These are phyloP conservation scores for Anoplophora glabripennis DNA, from an alignment of 1,140 invertebrate species.

Conservation along the genomic window DNA sequence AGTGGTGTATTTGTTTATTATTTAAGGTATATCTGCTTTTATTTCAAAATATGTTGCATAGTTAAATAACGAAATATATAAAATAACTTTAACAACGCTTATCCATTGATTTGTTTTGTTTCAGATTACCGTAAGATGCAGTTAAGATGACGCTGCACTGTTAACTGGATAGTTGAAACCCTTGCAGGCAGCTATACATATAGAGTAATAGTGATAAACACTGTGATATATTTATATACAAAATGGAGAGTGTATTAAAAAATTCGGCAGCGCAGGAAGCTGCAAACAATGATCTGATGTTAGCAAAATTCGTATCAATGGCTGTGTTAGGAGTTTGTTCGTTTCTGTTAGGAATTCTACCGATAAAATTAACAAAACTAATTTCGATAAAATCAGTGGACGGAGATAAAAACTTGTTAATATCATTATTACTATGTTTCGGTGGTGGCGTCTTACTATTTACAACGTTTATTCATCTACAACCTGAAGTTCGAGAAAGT, in stretches of 20 bases:
- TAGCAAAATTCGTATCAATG: constrained; percentile 70
- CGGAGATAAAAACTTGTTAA: constrained; percentile 51
- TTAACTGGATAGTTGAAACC: too few species aligned
- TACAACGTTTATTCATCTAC: constrained; percentile 73
- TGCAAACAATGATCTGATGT: constrained; percentile 36
- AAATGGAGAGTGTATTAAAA: constrained; percentile 16
- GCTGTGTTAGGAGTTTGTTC: constrained; percentile 64
- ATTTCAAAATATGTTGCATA: too few species aligned
- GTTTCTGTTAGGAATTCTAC: constrained; percentile 66
- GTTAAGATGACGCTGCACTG: too few species aligned
- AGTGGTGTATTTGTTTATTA: neutral
- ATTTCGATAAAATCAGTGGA: constrained; percentile 43
- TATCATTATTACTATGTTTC: constrained; percentile 68
- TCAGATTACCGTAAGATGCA: too few species aligned
- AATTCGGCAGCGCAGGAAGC: constrained; percentile 10
- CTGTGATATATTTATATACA: neutral
- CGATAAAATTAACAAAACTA: constrained; percentile 56
- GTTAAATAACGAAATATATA: too few species aligned
- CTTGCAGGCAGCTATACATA: too few species aligned
- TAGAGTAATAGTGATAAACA: too few species aligned
- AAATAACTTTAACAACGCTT: too few species aligned
- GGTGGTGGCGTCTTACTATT: constrained; percentile 78
- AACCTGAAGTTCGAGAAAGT: constrained; percentile 68
- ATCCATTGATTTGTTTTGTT: too few species aligned
- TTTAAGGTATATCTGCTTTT: neutral